Evolutionary conservation across 2,113 vertebrate genomes (phyloP), one percentile per base, ranked within the genome.

Genomic region (Oncorhynchus gorbuscha): DNA sequence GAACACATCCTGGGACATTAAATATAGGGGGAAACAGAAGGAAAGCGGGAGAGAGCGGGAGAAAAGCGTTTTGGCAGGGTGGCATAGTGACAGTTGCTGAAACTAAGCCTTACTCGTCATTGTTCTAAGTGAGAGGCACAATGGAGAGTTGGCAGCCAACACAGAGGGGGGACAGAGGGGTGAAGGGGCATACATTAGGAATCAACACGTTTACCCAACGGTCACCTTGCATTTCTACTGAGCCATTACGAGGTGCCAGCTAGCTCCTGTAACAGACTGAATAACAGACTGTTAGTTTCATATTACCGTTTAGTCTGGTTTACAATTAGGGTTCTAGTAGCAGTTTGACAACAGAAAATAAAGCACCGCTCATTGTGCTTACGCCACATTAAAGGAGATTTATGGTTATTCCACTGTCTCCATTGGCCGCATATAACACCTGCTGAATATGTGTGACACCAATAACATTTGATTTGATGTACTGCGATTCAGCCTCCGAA

Each of bases 61-160:
- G 59, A 73, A 24, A 26, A 18, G 76, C 9, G 35, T 61, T 39
- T 66, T 55, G 73, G 80, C 48, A 49, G 39, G 11, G 51, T 30
- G 91, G 93, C 90, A 86, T 79, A 79, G 79, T 80, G 80, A 84
- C 76, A 85, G 85, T 88, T 86, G 87, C 91, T 88, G 90, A 95
- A 94, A 92, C 89, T 87, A 93, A 93, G 92, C 92, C 82, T 84
- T 90, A 90, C 82, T 88, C 93, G 89, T 89, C 92, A 95, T 94
- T 96, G 94, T 94, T 93, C 88, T 74, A 85, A 85, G 73, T 91
- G 89, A 94, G 94, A 93, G 91, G 92, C 93, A 90, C 91, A 80
- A 88, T 89, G 86, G 81, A 88, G 88, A 90, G 90, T 88, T 92
- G 87, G 89, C 86, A 92, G 88, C 87, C 83, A 67, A 77, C 67